Percentiles rank a stretch among this genome's conserved stretches.
phyloP scores from a whole-genome alignment of 2,113 vertebrate genomes.

The Phyllostomus hastatus region DNA sequence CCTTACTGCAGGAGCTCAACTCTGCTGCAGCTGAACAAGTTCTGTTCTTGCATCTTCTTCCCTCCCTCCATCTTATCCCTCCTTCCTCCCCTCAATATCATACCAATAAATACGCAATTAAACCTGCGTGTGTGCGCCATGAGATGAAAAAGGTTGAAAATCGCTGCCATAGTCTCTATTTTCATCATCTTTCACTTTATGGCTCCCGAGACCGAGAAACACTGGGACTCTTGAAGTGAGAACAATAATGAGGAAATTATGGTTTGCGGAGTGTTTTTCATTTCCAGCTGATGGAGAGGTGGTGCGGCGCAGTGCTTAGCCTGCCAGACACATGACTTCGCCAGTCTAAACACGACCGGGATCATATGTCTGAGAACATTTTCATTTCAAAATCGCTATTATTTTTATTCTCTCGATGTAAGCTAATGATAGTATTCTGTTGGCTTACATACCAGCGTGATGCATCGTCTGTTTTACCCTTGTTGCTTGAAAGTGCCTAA shows the following conservation, averaged over 20 bases:
- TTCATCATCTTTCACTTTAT: slow-evolving; percentile 13
- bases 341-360: background rate
- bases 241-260: slow-evolving; percentile 3
- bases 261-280: background rate
- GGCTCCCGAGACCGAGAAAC: background rate
- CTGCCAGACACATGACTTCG: background rate
- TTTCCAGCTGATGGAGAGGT: background rate
- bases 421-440: background rate
- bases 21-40: background rate
- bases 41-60: background rate
- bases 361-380: background rate
- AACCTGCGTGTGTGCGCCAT: background rate
- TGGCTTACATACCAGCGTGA: background rate
- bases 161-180: background rate
- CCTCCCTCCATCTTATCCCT: background rate
- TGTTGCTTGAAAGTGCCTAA: background rate
- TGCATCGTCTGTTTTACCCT: background rate
- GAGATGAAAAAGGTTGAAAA: background rate
- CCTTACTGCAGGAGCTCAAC: background rate
- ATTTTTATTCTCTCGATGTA: background rate
- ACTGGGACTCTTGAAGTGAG: background rate
- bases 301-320: background rate
- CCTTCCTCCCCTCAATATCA: background rate
- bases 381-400: background rate
- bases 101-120: too few species aligned